These are phyloP conservation scores for Agapostemon virescens DNA, from an alignment of 2,888 invertebrate species.

Conservation along the genomic window DNA sequence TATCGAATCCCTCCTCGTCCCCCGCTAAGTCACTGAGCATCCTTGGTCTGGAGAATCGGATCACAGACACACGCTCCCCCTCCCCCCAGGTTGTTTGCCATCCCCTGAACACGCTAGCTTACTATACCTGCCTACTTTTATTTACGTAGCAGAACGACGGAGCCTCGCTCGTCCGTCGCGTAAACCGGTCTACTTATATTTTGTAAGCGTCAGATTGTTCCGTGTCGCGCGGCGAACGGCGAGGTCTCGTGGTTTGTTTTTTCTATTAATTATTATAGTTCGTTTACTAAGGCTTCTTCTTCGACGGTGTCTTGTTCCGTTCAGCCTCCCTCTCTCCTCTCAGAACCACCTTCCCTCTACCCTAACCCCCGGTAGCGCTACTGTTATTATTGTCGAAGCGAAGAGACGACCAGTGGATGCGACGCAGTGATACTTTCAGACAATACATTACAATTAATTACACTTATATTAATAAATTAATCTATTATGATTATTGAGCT, in stretches of 20 bases:
- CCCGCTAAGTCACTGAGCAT: constrained; percentile 77
- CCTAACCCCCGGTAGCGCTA: not conserved
- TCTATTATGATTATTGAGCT: constrained; percentile 78
- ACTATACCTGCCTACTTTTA: not conserved
- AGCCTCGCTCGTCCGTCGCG: constrained; percentile 31
- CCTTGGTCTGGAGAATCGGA: constrained; percentile 71
- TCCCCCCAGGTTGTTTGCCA: not conserved
- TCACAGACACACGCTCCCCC: constrained; percentile 16
- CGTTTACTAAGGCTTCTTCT: not conserved
- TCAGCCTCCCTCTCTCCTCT: constrained; percentile 7
- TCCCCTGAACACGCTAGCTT: constrained; percentile 1
- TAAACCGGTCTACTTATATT: constrained; percentile 65
- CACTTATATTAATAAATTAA: constrained; percentile 79
- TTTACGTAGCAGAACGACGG: not conserved
- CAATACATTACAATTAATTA: constrained; percentile 80
- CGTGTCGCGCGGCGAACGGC: constrained; percentile 35
- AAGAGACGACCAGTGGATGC: constrained; percentile 76
- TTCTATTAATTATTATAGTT: not conserved
- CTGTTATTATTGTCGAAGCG: constrained; percentile 51
- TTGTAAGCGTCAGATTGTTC: constrained; percentile 66
- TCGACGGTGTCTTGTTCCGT: constrained; percentile 25
- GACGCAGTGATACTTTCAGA: constrained; percentile 79
- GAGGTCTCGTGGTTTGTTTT: constrained; percentile 6
- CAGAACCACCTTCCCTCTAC: not conserved
- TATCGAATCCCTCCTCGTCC: constrained; percentile 69